A percentile compares a stretch with the other conserved stretches of the same genome.
These are phyloP conservation scores for Macrotus californicus DNA, from an alignment of 2,113 vertebrate species.

Conservation along the genomic window DNA sequence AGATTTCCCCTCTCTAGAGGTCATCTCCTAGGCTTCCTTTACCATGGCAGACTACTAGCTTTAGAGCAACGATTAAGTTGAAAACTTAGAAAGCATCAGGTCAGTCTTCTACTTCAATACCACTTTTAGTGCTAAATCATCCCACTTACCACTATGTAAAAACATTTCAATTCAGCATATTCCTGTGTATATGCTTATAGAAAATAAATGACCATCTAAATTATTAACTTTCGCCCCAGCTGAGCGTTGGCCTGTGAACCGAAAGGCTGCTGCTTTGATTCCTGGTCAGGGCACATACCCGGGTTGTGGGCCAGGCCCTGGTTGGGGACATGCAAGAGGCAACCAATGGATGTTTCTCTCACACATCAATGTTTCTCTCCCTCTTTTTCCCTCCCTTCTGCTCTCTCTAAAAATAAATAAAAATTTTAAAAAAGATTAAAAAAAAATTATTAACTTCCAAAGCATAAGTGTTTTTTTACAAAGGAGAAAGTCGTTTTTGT, in stretches of 20 bases:
- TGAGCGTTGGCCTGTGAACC: no score
- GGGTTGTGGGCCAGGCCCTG: no score
- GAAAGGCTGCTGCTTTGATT: no score
- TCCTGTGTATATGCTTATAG: neutral
- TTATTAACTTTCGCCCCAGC: neutral
- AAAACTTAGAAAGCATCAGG: neutral
- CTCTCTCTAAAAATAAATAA: no score
- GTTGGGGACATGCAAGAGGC: no score
- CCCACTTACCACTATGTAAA: neutral
- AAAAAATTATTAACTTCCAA: neutral
- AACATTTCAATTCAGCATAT: neutral
- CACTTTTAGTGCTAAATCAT: neutral
- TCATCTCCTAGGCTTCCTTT: neutral
- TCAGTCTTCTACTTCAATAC: neutral
- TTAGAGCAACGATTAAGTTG: neutral
- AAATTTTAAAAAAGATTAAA: no score
- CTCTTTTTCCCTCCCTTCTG: no score
- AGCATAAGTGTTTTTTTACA: neutral
- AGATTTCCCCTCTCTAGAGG: neutral
- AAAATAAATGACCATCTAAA: neutral
- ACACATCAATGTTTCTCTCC: no score
- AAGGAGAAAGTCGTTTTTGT: neutral
- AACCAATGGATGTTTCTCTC: no score
- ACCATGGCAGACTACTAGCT: neutral
- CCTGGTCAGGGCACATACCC: no score